A percentile compares a stretch with the other conserved stretches of the same genome.
Evolutionary conservation across 2,888 invertebrate genomes (phyloP).

Genomic region (Monopis laevigella): DNA sequence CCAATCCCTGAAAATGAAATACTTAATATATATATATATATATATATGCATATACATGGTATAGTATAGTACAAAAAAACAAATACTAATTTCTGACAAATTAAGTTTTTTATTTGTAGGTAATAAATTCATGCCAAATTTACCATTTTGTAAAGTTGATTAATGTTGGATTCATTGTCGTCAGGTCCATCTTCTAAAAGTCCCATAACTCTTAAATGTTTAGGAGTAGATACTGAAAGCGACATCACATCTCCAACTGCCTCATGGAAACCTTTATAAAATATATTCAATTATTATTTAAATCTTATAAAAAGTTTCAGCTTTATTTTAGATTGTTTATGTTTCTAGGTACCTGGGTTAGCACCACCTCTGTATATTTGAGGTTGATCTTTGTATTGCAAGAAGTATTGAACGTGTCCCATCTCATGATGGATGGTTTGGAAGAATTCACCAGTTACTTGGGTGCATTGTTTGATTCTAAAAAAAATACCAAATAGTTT

Average conservation of each 20-base stretch:
- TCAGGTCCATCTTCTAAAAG: conserved; percentile 68
- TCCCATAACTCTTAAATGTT: conserved; percentile 76
- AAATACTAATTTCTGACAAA: no score
- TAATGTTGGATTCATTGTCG: conserved; percentile 70
- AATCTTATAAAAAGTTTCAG: no score
- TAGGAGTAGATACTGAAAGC: conserved; percentile 74
- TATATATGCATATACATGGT: no score
- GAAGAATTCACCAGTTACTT: conserved; percentile 64
- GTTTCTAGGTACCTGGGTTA: conserved; percentile 65
- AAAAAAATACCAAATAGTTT: no score
- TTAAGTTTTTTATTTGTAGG: no score
- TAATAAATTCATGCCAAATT: no score
- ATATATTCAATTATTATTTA: neutral
- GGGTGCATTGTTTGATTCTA: conserved; percentile 71
- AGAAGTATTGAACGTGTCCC: conserved; percentile 82
- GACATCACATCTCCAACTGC: conserved; percentile 80
- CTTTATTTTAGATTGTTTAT: no score
- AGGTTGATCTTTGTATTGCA: conserved; percentile 79
- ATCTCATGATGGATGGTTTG: conserved; percentile 81
- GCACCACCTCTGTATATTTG: conserved; percentile 76
- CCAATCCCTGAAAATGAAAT: conserved; percentile 63
- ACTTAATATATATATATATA: no score
- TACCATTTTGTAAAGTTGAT: conserved; percentile 73
- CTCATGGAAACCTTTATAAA: conserved; percentile 75
- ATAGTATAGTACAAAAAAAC: no score